Conservation (phyloP, 2,113 vertebrate genomes). For the Bos javanicus region DNA sequence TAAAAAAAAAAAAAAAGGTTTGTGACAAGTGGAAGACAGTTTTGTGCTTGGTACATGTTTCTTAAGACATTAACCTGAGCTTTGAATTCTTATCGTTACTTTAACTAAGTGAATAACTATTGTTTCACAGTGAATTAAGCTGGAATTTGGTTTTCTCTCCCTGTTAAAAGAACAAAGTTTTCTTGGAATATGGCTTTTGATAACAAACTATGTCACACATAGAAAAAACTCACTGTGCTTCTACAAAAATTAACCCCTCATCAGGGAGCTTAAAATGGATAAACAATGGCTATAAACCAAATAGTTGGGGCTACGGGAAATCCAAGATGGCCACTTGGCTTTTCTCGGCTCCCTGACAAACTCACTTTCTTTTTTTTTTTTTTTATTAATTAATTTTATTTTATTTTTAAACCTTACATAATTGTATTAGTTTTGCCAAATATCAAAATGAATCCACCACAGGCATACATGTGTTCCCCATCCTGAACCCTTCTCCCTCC, state of each 20-base stretch:
- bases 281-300: neutral
- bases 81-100: neutral
- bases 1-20: neutral
- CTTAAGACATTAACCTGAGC: neutral
- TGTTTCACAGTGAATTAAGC: neutral
- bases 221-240: neutral
- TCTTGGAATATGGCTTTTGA: neutral
- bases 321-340: neutral
- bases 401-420: no score
- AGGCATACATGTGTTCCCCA: no score
- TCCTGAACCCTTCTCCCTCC: no score
- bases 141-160: neutral
- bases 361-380: neutral
- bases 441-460: no score
- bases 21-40: neutral
- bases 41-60: neutral
- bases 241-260: neutral
- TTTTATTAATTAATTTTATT: no score
- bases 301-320: neutral
- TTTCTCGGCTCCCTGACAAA: fast-evolving
- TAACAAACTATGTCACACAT: neutral
- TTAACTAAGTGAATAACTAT: neutral
- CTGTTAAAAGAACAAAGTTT: neutral
- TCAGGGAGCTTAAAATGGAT: neutral
- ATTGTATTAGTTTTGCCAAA: no score